Evolutionary conservation across 1,140 invertebrate species (phyloP), one percentile per base, ranked within the genome.

Genomic region (Anoplolepis gracilipes): DNA sequence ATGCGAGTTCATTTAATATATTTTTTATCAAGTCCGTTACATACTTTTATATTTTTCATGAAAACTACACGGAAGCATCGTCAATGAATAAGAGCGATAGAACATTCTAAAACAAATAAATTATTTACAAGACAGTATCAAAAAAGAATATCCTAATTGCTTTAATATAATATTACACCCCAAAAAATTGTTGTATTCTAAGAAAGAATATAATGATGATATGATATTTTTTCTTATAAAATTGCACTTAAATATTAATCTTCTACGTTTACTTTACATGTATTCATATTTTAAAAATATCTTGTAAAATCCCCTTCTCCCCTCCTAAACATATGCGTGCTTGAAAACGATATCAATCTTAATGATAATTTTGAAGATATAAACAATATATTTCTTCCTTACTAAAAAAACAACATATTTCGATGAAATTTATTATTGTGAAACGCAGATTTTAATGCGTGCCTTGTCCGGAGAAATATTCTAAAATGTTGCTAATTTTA

Each of bases 401-500:
- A 6, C 16, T 39, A 33, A 79, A n/a, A n/a, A 8, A 55, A 39
- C 39, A 19, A 25, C 22, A 49, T 55, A 1, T 5, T 78, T 39
- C 46, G 1, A 33, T 22, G 33, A 1, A 19, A 55, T 53, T 39
- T 69, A 3, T 55, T 39, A 22, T 81, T 57, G 11, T n/a, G 22
- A 57, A 6, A 22, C 22, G 33, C 36, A 25, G 13, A 78, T 57
- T 70, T 39, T 69, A 69, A 69, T 16, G 22, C 16, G 2, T 19
- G 3, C 30, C 0, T 81, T 72, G 25, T 42, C 25, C 36, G 57
- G 36, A 59, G 11, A 10, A 8, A 57, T 13, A 4, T 57, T 36
- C n/a, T 39, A 67, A 53, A 67, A 28, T 33, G 36, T 59, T 42
- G 5, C n/a, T 79, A 28, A 79, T 69, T 79, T 69, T 69, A 2